These are phyloP conservation scores for Bembecia ichneumoniformis DNA, from an alignment of 2,888 invertebrate species.

Conservation along the genomic window DNA sequence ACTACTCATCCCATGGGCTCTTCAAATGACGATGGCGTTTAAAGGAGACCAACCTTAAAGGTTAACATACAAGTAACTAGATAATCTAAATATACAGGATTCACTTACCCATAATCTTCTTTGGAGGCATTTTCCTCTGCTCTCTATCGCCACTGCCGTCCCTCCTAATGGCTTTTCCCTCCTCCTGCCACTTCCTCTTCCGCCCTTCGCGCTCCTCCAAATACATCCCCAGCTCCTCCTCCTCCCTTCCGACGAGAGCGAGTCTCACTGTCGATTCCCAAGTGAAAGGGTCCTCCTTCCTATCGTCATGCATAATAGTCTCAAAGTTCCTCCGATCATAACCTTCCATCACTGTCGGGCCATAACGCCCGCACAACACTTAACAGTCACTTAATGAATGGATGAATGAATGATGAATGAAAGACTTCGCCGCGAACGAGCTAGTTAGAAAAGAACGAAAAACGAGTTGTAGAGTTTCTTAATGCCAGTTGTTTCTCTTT, in stretches of 20 bases:
- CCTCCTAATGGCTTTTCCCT: slow-evolving; percentile 42
- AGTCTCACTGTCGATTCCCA: slow-evolving; percentile 58
- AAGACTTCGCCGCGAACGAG: slow-evolving; percentile 11
- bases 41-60: no score
- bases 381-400: slow-evolving; percentile 39
- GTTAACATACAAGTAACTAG: no score
- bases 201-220: slow-evolving; percentile 53
- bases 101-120: slow-evolving; percentile 60
- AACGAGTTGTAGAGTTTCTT: slow-evolving; percentile 90
- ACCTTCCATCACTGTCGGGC: slow-evolving; percentile 50
- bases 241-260: slow-evolving; percentile 40
- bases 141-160: slow-evolving; percentile 54
- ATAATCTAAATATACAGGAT: not conserved
- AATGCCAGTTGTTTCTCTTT: slow-evolving; percentile 87
- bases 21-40: no score
- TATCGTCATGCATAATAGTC: slow-evolving; percentile 44
- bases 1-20: no score
- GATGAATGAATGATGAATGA: slow-evolving; percentile 29
- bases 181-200: slow-evolving; percentile 57
- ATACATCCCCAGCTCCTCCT: slow-evolving; percentile 51
- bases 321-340: slow-evolving; percentile 28
- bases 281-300: slow-evolving; percentile 43
- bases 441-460: slow-evolving; percentile 86
- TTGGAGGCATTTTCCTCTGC: slow-evolving; percentile 55
- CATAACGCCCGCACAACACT: slow-evolving; percentile 29